Percentiles rank a stretch among this genome's conserved stretches.
Evolutionary conservation across 1,140 invertebrate species (phyloP).

Genomic region (Drosophila bifasciata): DNA sequence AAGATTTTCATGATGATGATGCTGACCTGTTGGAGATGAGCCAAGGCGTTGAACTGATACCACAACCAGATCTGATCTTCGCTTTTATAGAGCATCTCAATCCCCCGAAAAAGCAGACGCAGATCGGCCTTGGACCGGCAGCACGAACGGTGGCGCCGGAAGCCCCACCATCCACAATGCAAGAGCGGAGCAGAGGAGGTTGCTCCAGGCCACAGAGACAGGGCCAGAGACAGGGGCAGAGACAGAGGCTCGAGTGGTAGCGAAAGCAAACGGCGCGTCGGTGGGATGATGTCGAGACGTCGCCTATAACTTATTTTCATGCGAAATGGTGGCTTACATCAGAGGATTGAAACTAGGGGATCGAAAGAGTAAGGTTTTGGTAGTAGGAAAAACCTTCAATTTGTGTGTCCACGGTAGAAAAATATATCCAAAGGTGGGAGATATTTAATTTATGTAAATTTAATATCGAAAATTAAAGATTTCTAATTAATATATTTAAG

Average conservation of each 20-base stretch:
- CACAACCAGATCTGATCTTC: constrained; percentile 26
- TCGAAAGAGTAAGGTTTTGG: too few relatives aligned
- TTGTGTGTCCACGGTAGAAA: too few relatives aligned
- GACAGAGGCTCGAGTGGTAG: constrained; percentile 10
- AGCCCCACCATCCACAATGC: not conserved
- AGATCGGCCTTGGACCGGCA: constrained; percentile 42
- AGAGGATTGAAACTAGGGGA: too few relatives aligned
- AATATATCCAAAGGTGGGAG: too few relatives aligned
- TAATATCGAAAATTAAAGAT: too few relatives aligned
- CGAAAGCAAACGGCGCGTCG: constrained; percentile 8
- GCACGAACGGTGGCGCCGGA: constrained; percentile 15
- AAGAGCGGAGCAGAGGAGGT: constrained; percentile 22
- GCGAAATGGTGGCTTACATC: too few relatives aligned
- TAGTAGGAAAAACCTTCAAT: too few relatives aligned
- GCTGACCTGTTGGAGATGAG: constrained; percentile 57
- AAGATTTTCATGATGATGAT: constrained; percentile 74
- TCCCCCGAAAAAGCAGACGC: not conserved
- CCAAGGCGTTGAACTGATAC: constrained; percentile 69
- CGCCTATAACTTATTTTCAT: too few relatives aligned
- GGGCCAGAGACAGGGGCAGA: not conserved
- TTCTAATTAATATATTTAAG: too few relatives aligned
- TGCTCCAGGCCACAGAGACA: constrained; percentile 15
- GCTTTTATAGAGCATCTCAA: constrained; percentile 63
- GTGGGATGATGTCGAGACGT: too few relatives aligned
- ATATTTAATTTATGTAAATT: too few relatives aligned